Evolutionary conservation across 1,140 invertebrate genomes (phyloP).

Genomic region (Radopholus similis): DNA sequence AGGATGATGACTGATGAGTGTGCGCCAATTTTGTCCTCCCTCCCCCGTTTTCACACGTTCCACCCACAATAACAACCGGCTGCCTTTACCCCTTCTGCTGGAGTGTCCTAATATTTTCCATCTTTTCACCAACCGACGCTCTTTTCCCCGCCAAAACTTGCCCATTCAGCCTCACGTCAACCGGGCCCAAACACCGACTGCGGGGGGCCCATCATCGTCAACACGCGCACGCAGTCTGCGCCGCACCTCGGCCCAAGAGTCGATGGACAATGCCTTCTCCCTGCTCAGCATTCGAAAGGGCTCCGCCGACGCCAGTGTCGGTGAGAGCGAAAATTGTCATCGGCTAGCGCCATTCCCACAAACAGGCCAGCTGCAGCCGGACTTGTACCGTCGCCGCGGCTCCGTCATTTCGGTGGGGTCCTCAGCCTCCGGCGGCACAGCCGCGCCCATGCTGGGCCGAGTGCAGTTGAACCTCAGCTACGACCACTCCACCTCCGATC

Average conservation of each 20-base stretch:
- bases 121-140: neutral
- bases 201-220: neutral
- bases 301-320: neutral
- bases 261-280: neutral
- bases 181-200: neutral
- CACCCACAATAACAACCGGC: too few species aligned
- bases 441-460: neutral
- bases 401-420: constrained; percentile 14
- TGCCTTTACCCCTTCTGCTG: too few species aligned
- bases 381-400: constrained; percentile 18
- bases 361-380: constrained; percentile 23
- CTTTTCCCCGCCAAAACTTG: too few species aligned
- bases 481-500: constrained; percentile 22
- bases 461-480: constrained; percentile 17
- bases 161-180: too few species aligned
- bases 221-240: neutral
- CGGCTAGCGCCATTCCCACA: neutral
- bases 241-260: neutral
- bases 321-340: neutral
- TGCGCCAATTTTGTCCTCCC: too few species aligned
- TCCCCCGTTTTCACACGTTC: too few species aligned
- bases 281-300: neutral
- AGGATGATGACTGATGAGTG: too few species aligned
- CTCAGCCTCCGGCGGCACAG: neutral
- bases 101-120: neutral